phyloP scores from a whole-genome alignment of 2,113 vertebrate species.

The Orthonyx spaldingii region DNA sequence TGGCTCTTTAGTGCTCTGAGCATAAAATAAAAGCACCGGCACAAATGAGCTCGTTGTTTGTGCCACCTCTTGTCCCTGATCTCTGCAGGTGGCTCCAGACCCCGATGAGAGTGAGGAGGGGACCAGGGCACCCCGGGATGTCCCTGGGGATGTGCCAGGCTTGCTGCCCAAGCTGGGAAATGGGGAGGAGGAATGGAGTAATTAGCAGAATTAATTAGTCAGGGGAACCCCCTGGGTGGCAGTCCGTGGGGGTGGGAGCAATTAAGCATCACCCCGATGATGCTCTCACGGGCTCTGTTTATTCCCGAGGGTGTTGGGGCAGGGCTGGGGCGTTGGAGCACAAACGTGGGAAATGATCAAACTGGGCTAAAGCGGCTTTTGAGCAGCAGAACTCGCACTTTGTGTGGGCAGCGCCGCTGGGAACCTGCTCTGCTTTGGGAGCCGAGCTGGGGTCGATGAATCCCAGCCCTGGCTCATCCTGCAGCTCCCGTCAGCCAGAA shows the following conservation, averaged over 20 bases:
- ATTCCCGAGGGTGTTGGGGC: background rate
- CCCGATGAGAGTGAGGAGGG: background rate
- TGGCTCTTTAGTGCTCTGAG: background rate
- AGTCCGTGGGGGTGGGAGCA: background rate
- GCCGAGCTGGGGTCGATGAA: fast-evolving
- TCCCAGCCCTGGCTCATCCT: fast-evolving
- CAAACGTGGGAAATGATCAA: fast-evolving
- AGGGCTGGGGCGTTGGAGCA: background rate
- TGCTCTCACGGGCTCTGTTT: background rate
- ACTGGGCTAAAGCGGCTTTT: background rate
- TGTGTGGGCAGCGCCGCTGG: background rate
- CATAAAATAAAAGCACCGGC: background rate
- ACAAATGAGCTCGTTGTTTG: background rate
- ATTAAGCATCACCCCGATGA: background rate
- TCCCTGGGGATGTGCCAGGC: background rate
- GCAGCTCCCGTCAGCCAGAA: background rate
- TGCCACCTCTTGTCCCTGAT: background rate
- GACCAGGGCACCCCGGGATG: fast-evolving
- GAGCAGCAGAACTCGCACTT: background rate
- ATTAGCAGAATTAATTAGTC: background rate
- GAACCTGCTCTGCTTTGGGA: background rate
- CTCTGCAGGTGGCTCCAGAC: background rate
- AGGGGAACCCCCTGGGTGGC: background rate
- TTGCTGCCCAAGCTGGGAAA: background rate
- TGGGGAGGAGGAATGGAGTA: background rate